These are phyloP conservation scores for Nemopilema nomurai DNA, from an alignment of 30 jellyfish, hydroid and myxozoan genomes.

Conservation along the genomic window DNA sequence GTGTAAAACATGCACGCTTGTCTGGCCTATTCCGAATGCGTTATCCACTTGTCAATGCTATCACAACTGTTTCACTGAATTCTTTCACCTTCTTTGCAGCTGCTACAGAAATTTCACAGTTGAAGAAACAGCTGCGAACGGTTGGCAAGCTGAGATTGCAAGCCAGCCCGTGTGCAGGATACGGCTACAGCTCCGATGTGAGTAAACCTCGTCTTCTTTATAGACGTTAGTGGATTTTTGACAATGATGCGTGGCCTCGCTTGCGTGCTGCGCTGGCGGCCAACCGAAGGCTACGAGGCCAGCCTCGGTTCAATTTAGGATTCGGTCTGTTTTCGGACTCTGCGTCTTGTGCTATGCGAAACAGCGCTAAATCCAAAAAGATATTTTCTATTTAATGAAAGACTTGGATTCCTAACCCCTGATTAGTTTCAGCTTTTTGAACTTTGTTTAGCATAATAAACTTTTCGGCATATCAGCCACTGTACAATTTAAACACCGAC, in stretches of 20 bases:
- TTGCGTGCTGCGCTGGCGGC: no score
- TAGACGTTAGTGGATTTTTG: not conserved
- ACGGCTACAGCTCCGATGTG: conserved; percentile 58
- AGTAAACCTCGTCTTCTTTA: not conserved
- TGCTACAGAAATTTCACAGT: conserved; percentile 38
- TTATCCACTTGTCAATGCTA: no score
- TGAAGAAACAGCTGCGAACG: conserved; percentile 27
- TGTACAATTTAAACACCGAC: not conserved
- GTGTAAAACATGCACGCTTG: no score
- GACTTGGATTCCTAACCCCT: not conserved
- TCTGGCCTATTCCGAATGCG: no score
- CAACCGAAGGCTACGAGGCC: no score
- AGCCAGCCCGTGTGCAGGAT: conserved; percentile 27
- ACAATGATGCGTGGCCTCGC: not conserved
- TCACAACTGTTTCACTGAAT: no score
- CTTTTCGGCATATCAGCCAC: not conserved
- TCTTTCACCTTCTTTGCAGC: conserved; percentile 28
- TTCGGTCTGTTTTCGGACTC: not conserved
- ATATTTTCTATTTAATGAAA: not conserved
- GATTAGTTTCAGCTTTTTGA: not conserved
- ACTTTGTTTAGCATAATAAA: not conserved
- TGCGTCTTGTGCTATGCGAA: not conserved
- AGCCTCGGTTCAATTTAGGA: no score
- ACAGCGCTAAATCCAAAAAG: not conserved
- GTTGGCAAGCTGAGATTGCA: not conserved